Base-by-base conservation (phyloP, 2,888 invertebrate genomes). In the Ernsta delagoae region DNA sequence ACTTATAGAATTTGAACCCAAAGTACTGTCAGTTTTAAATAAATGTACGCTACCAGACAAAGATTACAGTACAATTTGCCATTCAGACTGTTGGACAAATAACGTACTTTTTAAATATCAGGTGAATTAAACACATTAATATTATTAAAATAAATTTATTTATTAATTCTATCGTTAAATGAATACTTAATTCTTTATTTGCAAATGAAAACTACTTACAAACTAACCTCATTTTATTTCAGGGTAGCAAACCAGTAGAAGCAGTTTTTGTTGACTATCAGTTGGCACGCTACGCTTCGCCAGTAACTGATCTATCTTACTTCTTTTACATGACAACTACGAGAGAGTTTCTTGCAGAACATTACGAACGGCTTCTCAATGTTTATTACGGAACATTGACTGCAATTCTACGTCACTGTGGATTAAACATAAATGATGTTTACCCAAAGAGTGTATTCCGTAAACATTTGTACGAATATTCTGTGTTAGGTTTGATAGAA, bases 11-110 rank as follows among this genome's bases (percentile, higher is more conserved):
- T 77, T 86, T 50, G 70, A 31, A 31, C 31, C 31, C 2, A 31
- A 31, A 31, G 16, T 16, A 16, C 16, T 31, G 31, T 31, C 31
- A 31, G 31, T 31, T 31, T 75, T 89, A 70, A 77, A 83, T 73
- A 85, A 84, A 78, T 84, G 84, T 72, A 81, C 84, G 8, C 78
- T 75, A 69, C 76, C 81, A 36, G 75, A 77, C 57, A 68, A 73
- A 70, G 67, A 75, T 16, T 82, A 85, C 65, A 83, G 84, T 63
- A 76, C 78, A 48, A 80, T 90, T 75, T 89, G 90, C 75, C 90
- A 90, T 65, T 87, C 83, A n/a, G 88, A 90, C 72, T 86, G 85
- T 75, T 90, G 89, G 90, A 86, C 79, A 71, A 89, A 88, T 73
- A 90, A 90, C 70, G 79, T 85, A 56, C 12, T 85, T 4, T 88